Base-by-base conservation (phyloP, 2,888 invertebrate genomes). In the Noctuana brunneofusca region DNA sequence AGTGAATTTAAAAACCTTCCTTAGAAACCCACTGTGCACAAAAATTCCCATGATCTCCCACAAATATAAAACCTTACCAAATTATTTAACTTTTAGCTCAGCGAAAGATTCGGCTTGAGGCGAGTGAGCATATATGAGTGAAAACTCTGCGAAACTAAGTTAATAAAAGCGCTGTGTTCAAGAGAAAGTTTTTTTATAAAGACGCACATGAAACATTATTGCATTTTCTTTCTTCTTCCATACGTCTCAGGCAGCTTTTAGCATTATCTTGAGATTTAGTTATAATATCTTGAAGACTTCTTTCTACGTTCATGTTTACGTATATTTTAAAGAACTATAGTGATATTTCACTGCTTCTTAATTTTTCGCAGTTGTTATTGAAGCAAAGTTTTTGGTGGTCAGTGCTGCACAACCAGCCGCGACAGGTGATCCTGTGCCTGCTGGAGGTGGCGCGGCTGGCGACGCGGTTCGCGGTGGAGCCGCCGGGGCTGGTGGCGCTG, bases 381-480 rank as follows among this genome's bases (percentile, higher is more conserved):
- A n/a, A n/a, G n/a, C n/a, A n/a, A n/a, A n/a, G n/a, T n/a, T n/a
- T n/a, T n/a, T n/a, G n/a, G n/a, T n/a, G n/a, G n/a, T n/a, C 77
- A 91, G 97, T 97, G 60, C 90, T 96, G 32, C 97, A 97, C 81
- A 95, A 95, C 72, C 96, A 96, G 76, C 96, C 96, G 22, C 93
- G 97, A 0, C 96, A 96, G 75, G 97, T 97, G 56, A 94, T 97
- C 67, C 92, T 97, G 49, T 97, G 97, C 80, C 92, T 97, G 48
- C 89, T 97, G 86, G 97, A 97, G 81, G 95, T 97, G 68, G 96
- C 97, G 0, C 93, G 97, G 64, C 90, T 97, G 63, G 97, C 96
- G 3, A 94, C 95, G 50, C 93, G 93, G 76, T 96, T 93, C 85
- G 95, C 95, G 48, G 89, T 97, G 69, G 97, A 97, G 81, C 96